A percentile compares a stretch with the other conserved stretches of the same genome.
Conservation (phyloP, 2,113 vertebrate genomes). For the Gorsachius goisagi region DNA sequence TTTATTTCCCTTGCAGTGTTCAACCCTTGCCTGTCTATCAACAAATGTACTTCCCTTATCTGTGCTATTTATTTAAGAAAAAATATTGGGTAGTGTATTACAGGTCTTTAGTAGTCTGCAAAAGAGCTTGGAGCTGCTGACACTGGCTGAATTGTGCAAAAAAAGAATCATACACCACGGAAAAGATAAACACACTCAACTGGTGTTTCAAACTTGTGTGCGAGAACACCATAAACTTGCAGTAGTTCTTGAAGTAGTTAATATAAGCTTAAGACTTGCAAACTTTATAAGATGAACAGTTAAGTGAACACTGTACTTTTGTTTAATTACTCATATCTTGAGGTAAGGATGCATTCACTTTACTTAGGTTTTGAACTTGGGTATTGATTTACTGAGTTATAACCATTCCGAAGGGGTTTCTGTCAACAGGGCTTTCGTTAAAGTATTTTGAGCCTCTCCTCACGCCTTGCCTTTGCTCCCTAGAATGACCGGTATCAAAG, state of each 20-base stretch:
- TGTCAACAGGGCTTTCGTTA: neutral
- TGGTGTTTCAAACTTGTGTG: neutral
- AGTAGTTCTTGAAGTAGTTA: neutral
- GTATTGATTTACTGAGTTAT: neutral
- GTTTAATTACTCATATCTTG: neutral
- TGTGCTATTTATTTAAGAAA: neutral
- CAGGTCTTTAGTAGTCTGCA: neutral
- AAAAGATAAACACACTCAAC: neutral
- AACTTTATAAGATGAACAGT: neutral
- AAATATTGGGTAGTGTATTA: neutral
- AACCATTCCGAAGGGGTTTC: neutral
- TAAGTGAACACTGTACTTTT: neutral
- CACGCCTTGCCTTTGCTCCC: neutral
- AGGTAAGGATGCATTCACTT: neutral
- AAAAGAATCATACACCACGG: fast-evolving
- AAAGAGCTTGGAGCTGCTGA: neutral
- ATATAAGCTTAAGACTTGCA: neutral
- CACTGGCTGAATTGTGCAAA: neutral
- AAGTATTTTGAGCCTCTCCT: neutral
- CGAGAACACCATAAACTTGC: neutral
- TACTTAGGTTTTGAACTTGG: neutral
- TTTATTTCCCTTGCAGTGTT: neutral
- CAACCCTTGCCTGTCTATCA: neutral
- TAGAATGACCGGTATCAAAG: fast-evolving
- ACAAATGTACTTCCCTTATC: neutral